Base-by-base conservation (phyloP, 2,888 invertebrate species). In the Hemaris fuciformis region DNA sequence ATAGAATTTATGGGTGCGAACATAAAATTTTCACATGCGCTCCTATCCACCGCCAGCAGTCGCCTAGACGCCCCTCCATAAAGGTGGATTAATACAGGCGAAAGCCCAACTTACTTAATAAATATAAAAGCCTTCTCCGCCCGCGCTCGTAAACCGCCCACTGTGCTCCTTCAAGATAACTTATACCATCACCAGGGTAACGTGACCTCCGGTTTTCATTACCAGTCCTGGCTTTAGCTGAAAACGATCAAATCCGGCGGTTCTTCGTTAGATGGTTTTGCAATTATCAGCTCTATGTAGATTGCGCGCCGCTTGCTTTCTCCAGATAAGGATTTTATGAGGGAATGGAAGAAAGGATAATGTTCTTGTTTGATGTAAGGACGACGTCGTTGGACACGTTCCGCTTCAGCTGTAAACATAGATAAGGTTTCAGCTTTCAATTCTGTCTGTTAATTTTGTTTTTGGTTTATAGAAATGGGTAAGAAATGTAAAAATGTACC, bases 101-200 rank as follows among this genome's bases (percentile, higher is more conserved):
- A 92, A 91, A 91, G 91, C 91, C 90, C 88, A 93, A 93, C 92
- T 93, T 93, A 93, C 91, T 93, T 93, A 93, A 93, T 93, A 93
- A 93, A 93, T 93, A 93, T 93, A 93, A 93, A 92, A 93, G 92
- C 90, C 88, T 91, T 90, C 90, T 83, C 88, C 89, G 79, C 89
- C 87, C 87, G 83, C 73, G 83, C 68, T 87, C 90, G 85, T 91
- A 91, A 91, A 89, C 86, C 89, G 83, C 90, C 91, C 89, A 89
- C 89, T 85, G 84, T 80, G 86, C 87, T 86, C 83, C 80, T 81
- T 82, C 83, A 90, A 91, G 91, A 92, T 92, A 91, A 89, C 89
- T 89, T 89, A 85, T 85, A 88, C 84, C 86, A 74, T 73, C 71
- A 70, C 91, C 89, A 88, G 72, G 62, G 61, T 72, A 80, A 67